Evolutionary conservation across 35 echinoderm and acorn worm species (phyloP).

Genomic region (Lytechinus variegatus): DNA sequence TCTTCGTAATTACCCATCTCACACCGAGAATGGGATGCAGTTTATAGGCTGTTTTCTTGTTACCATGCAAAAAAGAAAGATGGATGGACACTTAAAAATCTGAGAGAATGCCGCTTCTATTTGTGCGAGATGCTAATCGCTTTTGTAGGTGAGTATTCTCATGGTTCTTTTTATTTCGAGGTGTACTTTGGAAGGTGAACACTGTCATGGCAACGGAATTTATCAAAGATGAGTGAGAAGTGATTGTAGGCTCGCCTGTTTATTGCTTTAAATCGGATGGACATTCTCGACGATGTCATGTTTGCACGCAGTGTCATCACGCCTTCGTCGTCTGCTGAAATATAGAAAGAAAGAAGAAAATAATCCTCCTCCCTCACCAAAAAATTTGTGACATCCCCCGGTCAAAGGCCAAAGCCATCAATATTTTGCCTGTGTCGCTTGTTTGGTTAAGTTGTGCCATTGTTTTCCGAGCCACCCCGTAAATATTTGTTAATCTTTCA

Average conservation of each 20-base stretch:
- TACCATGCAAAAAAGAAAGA: neutral
- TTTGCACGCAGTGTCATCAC: slow-evolving; percentile 42
- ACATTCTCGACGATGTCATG: slow-evolving; percentile 24
- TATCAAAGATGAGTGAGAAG: slow-evolving; percentile 44
- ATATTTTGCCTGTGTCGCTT: slow-evolving; percentile 48
- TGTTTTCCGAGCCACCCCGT: slow-evolving; percentile 41
- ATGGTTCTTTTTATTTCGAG: neutral
- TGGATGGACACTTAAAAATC: neutral
- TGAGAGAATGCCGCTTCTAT: neutral
- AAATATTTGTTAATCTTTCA: slow-evolving; percentile 56
- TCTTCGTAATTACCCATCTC: neutral
- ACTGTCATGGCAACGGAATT: slow-evolving; percentile 38
- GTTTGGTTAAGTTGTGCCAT: slow-evolving; percentile 52
- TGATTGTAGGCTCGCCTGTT: slow-evolving; percentile 28
- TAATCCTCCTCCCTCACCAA: neutral
- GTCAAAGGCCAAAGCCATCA: slow-evolving; percentile 50
- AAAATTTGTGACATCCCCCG: slow-evolving; percentile 38
- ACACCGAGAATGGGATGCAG: neutral
- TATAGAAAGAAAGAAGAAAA: neutral
- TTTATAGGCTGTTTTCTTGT: neutral
- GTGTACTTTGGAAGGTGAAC: slow-evolving; percentile 11
- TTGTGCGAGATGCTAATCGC: neutral
- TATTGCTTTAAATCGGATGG: slow-evolving; percentile 49
- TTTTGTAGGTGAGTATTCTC: neutral
- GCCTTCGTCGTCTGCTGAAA: neutral